These are phyloP conservation scores for Cladopsammia gracilis DNA, from an alignment of 64 coral and sea anemone species.

Conservation along the genomic window DNA sequence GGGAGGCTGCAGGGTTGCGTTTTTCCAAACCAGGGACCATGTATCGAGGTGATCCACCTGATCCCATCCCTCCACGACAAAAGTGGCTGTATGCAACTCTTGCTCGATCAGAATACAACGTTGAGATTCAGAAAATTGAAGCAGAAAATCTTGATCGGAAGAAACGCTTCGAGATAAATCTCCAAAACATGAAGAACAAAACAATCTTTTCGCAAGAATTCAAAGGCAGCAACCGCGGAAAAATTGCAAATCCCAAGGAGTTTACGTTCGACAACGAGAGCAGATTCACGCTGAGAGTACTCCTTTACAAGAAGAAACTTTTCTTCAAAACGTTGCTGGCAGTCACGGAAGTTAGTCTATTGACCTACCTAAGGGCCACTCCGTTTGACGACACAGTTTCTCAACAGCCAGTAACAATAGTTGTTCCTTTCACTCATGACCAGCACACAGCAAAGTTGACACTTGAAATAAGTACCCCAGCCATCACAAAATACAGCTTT, in stretches of 20 bases:
- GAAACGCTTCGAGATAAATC: background rate
- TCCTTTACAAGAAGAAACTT: background rate
- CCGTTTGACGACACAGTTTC: conserved; percentile 11
- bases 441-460: background rate
- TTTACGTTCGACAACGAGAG: background rate
- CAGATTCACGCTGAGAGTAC: background rate
- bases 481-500: background rate
- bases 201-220: background rate
- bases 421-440: background rate
- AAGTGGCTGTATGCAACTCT: background rate
- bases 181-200: background rate
- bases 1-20: background rate
- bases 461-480: background rate
- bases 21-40: background rate
- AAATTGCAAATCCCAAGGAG: background rate
- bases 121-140: background rate
- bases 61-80: background rate
- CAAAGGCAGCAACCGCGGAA: background rate
- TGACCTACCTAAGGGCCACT: background rate
- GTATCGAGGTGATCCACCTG: background rate
- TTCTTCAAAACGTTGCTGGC: background rate
- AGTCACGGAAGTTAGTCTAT: background rate
- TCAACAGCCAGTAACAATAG: background rate
- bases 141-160: background rate
- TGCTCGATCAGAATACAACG: background rate